These are phyloP conservation scores for Metopia argyrocephala DNA, from an alignment of 2,888 invertebrate genomes.

Conservation along the genomic window DNA sequence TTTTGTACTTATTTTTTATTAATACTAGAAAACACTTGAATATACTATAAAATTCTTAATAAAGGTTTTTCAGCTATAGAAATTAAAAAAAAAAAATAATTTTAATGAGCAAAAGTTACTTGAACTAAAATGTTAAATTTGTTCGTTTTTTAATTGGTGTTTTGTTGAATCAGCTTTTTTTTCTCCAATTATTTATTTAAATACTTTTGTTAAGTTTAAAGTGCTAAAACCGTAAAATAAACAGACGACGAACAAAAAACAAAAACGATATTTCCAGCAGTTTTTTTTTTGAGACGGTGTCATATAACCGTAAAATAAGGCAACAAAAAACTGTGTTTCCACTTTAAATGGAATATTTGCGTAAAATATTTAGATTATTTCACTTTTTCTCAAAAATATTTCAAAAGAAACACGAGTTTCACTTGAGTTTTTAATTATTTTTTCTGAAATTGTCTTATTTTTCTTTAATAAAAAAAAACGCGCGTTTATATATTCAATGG, in stretches of 20 bases:
- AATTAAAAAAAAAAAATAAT: background rate
- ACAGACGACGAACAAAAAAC: constrained; percentile 1
- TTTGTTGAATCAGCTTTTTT: constrained; percentile 60
- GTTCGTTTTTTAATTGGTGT: background rate
- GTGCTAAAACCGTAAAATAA: constrained; percentile 51
- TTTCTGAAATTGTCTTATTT: too few relatives aligned
- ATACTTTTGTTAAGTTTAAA: constrained; percentile 45
- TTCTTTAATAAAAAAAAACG: constrained; percentile 27
- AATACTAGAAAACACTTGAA: constrained; percentile 48
- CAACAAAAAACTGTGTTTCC: constrained; percentile 18
- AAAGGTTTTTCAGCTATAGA: background rate
- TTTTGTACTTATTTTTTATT: background rate
- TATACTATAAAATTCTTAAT: constrained; percentile 22
- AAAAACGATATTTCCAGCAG: constrained; percentile 28
- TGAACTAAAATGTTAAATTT: constrained; percentile 49
- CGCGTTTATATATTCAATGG: constrained; percentile 38
- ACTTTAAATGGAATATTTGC: constrained; percentile 41
- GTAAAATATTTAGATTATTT: constrained; percentile 33
- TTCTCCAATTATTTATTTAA: background rate
- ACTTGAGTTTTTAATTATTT: constrained; percentile 8
- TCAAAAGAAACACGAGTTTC: constrained; percentile 39
- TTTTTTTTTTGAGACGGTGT: constrained; percentile 52
- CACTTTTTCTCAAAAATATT: constrained; percentile 1
- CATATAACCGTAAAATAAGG: constrained; percentile 56
- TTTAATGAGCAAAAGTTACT: constrained; percentile 35